Evolutionary conservation across 2,888 invertebrate species (phyloP).

Genomic region (Amphipyra berbera): DNA sequence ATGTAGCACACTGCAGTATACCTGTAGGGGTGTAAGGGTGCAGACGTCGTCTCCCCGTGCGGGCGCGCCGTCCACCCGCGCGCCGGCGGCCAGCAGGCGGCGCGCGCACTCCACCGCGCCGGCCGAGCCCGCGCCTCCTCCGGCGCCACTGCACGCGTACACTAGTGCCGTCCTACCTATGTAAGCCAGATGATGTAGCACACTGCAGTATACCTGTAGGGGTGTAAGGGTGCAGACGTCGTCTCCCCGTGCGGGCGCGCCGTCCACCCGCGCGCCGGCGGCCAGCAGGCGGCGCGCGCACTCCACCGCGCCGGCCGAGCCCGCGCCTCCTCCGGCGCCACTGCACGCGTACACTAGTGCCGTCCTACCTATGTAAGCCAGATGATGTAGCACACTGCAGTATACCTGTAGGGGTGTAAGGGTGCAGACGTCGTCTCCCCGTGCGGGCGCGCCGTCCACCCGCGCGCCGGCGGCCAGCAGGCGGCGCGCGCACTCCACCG

Average conservation of each 20-base stretch:
- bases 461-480: slow-evolving; percentile 94
- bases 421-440: slow-evolving; percentile 95
- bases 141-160: slow-evolving; percentile 90
- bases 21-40: slow-evolving; percentile 96
- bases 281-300: slow-evolving; percentile 93
- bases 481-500: slow-evolving; percentile 91
- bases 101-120: slow-evolving; percentile 91
- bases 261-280: slow-evolving; percentile 95
- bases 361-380: slow-evolving; percentile 93
- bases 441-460: slow-evolving; percentile 95
- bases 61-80: slow-evolving; percentile 96
- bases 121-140: slow-evolving; percentile 62
- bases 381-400: too few species aligned
- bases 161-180: slow-evolving; percentile 95
- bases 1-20: too few species aligned
- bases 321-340: slow-evolving; percentile 60
- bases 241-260: slow-evolving; percentile 94
- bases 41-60: slow-evolving; percentile 95
- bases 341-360: slow-evolving; percentile 94
- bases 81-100: slow-evolving; percentile 94
- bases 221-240: slow-evolving; percentile 97
- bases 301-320: slow-evolving; percentile 84
- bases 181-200: too few species aligned
- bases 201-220: slow-evolving; percentile 91
- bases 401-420: slow-evolving; percentile 95